Base-by-base conservation (phyloP, 2,113 vertebrate species). In the Ammodytes dubius region DNA sequence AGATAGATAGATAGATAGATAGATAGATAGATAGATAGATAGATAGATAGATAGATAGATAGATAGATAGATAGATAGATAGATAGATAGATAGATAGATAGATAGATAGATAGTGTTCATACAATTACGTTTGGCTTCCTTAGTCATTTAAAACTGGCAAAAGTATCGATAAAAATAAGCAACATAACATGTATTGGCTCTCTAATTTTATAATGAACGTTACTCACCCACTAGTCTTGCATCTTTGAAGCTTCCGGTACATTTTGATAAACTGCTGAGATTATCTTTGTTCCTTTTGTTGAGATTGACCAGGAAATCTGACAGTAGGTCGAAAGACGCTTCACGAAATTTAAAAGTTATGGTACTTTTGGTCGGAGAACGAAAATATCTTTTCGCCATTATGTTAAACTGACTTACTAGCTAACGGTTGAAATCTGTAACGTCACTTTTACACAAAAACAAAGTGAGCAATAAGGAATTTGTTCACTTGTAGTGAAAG, bases 281-380 rank as follows among this genome's bases (percentile, higher is more conserved):
- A 7, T 91, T 77, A 0, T 91, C 68, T 79, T 87, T 95, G 88
- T 95, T 96, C 73, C 5, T 88, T 15, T 86, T 76, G 86, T 94
- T 92, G 13, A 95, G 84, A 59, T 88, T 83, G 4, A 73, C 49
- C 0, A 96, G 87, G 43, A 92, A 87, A 58, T 95, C 94, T 1
- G 73, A 65, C 17, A 96, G 78, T 0, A 95, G 59, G 1, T 95
- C 93, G 56, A 47, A 82, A 1, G 93, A 84, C 4, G 82, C 79
- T 19, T 92, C 66, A 0, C 92, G 60, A 77, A 95, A 95, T n/a
- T 78, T 88, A 0, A 90, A 57, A 35, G 8, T 47, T 8, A 39
- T 27, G 27, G 27, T 15, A 45, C 50, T 46, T 12, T 73, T n/a
- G 0, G 2, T 43, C 0, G 64, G 9, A 40, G 60, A 59, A 14